Conservation (phyloP, 2,888 invertebrate species). For the Aphidoletes aphidimyza region DNA sequence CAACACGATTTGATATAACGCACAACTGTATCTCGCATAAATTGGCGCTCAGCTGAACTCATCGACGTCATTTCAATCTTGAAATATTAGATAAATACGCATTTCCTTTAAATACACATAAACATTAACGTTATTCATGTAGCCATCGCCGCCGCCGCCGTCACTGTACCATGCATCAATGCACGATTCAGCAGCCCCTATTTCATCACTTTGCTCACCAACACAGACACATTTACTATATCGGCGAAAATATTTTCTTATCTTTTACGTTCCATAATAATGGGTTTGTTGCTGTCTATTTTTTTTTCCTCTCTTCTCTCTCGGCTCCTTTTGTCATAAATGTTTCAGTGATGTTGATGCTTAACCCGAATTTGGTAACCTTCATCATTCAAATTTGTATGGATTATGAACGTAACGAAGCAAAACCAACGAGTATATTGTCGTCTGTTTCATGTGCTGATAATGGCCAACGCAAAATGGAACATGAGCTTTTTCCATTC, state of each 20-base stretch:
- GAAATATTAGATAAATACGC: conserved; percentile 49
- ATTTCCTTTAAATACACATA: conserved; percentile 11
- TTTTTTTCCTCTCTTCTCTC: background rate
- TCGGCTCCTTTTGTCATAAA: background rate
- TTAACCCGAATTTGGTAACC: conserved; percentile 53
- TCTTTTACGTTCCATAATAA: conserved; percentile 43
- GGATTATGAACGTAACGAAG: conserved; percentile 39
- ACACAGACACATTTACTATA: conserved; percentile 44
- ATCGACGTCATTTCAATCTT: conserved; percentile 43
- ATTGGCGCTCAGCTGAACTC: background rate
- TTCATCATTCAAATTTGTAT: conserved; percentile 52
- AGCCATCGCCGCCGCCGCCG: background rate
- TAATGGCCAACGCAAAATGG: background rate
- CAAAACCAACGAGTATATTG: background rate
- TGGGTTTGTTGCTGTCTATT: background rate
- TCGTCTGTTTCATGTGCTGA: conserved; percentile 21
- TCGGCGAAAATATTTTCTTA: conserved; percentile 52
- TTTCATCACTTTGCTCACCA: background rate
- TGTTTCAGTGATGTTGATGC: background rate
- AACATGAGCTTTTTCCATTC: background rate
- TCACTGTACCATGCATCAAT: background rate
- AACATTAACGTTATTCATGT: conserved; percentile 3
- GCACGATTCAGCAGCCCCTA: background rate
- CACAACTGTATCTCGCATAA: background rate
- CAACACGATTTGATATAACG: conserved; percentile 16